Base-by-base conservation (phyloP, 2,113 vertebrate genomes). In the Dasyprocta punctata region DNA sequence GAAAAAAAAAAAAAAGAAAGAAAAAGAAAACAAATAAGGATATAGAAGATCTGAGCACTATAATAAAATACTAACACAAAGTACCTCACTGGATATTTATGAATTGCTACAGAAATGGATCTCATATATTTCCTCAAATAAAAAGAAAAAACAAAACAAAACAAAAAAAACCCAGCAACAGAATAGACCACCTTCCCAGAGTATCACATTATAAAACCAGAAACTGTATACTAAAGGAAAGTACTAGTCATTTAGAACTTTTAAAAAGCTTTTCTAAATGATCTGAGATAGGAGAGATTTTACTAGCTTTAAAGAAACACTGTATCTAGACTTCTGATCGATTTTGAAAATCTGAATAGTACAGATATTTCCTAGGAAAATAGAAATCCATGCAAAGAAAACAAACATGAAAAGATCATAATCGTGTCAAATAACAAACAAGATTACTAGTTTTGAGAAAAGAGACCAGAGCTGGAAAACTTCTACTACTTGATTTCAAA, bases 221-320 rank as follows among this genome's bases (percentile, higher is more conserved):
- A 56, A 80, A 86, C 41, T 77, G 54, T 63, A 33, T 56, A 85
- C 7, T n/a, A 47, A 65, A 73, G 38, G 33, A 73, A 80, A 90
- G 10, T 16, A 89, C 26, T 47, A 41, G 61, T 38, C 14, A 78
- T 52, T 67, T 49, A 92, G 16, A 87, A 69, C 3, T 56, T 96
- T 47, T 38, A n/a, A 77, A 77, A 94, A 93, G 38, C 13, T 67
- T 58, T 95, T 83, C 47, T 52, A 75, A 90, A 86, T 86, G 86
- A 92, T 86, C 84, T 85, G 71, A 95, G 47, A 33, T 56, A 89
- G 13, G 7, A 63, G 24, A 33, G 7, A 52, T 52, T 95, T 93
- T 81, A 77, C 82, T 44, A 75, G 30, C 12, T 84, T 92, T 65
- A 86, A 73, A 88, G 24, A 9, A 92, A 61, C 2, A 41, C 5